Conservation (phyloP, 2,888 invertebrate genomes). For the Blastobasis lacticolella region DNA sequence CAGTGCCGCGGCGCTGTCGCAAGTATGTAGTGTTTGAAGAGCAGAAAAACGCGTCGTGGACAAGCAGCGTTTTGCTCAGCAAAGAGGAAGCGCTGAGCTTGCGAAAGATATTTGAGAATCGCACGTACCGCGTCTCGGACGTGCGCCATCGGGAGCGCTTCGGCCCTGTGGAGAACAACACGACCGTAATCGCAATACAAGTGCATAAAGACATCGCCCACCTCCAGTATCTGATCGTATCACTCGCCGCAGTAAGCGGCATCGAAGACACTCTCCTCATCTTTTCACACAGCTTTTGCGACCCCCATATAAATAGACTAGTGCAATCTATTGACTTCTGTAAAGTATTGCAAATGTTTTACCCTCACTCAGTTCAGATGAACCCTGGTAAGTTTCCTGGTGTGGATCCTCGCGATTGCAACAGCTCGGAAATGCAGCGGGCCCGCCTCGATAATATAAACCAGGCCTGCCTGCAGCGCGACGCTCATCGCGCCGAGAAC, state of each 20-base stretch:
- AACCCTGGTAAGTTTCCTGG: slow-evolving; percentile 32
- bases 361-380: slow-evolving; percentile 37
- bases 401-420: slow-evolving; percentile 10
- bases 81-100: neutral
- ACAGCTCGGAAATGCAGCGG: too few species aligned
- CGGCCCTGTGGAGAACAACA: slow-evolving; percentile 18
- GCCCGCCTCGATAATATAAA: slow-evolving; percentile 17
- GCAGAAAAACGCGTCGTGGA: too few species aligned
- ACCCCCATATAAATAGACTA: slow-evolving; percentile 25
- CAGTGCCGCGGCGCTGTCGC: too few species aligned
- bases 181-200: slow-evolving; percentile 25
- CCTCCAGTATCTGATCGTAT: slow-evolving; percentile 30
- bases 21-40: too few species aligned
- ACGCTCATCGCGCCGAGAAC: slow-evolving; percentile 25
- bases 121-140: neutral
- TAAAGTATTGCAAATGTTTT: slow-evolving; percentile 42
- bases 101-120: neutral
- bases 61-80: too few species aligned
- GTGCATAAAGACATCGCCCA: slow-evolving; percentile 24
- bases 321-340: slow-evolving; percentile 33
- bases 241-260: slow-evolving; percentile 28
- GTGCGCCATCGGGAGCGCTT: slow-evolving; percentile 13
- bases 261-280: slow-evolving; percentile 28
- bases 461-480: slow-evolving; percentile 18
- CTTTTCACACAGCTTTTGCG: slow-evolving; percentile 41